Conservation (phyloP, 2,113 vertebrate genomes). For the Heloderma charlesbogerti region DNA sequence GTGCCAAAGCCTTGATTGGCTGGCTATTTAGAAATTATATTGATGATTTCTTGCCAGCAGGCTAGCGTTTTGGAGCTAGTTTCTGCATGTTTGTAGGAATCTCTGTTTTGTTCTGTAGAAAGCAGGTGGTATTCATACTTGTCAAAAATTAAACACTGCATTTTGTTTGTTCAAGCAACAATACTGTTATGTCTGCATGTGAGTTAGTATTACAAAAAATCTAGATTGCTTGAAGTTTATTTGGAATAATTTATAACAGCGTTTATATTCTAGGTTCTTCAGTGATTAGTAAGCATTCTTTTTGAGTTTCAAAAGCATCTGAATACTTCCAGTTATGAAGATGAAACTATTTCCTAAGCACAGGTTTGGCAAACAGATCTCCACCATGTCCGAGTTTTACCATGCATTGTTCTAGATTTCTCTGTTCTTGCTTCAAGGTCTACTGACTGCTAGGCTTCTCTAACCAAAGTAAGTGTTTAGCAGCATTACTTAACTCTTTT, state of each 20-base stretch:
- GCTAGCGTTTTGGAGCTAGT: not conserved
- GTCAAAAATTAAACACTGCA: constrained; percentile 16
- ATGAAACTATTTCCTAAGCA: not conserved
- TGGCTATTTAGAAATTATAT: constrained; percentile 45
- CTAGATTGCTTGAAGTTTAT: not conserved
- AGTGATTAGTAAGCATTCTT: not conserved
- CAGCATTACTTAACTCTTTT: not conserved
- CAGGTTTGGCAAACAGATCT: not conserved
- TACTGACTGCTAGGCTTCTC: not conserved
- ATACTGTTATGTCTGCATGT: not conserved
- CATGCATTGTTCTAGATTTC: not conserved
- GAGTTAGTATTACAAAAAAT: constrained; percentile 25
- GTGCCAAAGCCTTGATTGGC: not conserved
- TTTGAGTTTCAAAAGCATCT: not conserved
- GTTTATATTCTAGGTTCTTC: fast-evolving
- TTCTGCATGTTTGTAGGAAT: constrained; percentile 30
- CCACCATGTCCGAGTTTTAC: not conserved
- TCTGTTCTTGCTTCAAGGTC: not conserved
- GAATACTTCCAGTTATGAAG: not conserved
- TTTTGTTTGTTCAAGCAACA: constrained; percentile 24
- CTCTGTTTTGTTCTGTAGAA: constrained; percentile 9
- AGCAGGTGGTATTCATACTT: not conserved
- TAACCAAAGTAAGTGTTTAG: not conserved
- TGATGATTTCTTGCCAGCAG: constrained; percentile 47
- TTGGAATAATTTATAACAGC: not conserved